Base-by-base conservation (phyloP, 2,888 invertebrate genomes). In the Volucella bombylans region DNA sequence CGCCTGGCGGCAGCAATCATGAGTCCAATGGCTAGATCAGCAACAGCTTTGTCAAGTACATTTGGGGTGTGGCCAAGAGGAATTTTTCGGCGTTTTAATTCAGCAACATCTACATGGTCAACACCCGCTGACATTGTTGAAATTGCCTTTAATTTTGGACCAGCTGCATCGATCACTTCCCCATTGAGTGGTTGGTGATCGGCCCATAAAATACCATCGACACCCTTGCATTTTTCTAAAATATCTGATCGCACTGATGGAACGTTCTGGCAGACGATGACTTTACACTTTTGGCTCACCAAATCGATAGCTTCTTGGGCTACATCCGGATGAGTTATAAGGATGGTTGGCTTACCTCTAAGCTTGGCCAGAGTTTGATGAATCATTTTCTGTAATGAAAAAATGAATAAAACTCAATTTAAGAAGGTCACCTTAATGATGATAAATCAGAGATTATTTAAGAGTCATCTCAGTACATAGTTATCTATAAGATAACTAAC, bases 121-220 rank as follows among this genome's bases (percentile, higher is more conserved):
- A 95, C 94, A 11, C 98, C 98, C 0, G 97, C 97, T 0, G 97
- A 96, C 95, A 96, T 95, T 1, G 97, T 95, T 0, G 95, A 94
- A 6, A 98, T 93, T 0, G 95, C 94, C 91, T 96, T 96, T 73
- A 98, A 90, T 67, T 94, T 93, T 0, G 95, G 93, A 9, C 96
- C 91, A 9, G 90, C 90, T 2, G 89, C 89, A 87, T 91, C 89
- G 67, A 91, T 61, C 0, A 88, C 88, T 83, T 90, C 91, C 3
- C 89, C 90, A 83, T 92, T 88, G 0, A 92, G 86, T 0, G 87
- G 73, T 0, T 88, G 86, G 83, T 90, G 90, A 1, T 88, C 88
- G 1, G 87, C 91, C 92, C 92, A 92, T 41, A 90, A 86, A 2
- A 91, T 87, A 8, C 89, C 92, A 81, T 92, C 88, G 6, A 91